Evolutionary conservation across 2,113 vertebrate species (phyloP).

Genomic region (Halichoerus grypus): DNA sequence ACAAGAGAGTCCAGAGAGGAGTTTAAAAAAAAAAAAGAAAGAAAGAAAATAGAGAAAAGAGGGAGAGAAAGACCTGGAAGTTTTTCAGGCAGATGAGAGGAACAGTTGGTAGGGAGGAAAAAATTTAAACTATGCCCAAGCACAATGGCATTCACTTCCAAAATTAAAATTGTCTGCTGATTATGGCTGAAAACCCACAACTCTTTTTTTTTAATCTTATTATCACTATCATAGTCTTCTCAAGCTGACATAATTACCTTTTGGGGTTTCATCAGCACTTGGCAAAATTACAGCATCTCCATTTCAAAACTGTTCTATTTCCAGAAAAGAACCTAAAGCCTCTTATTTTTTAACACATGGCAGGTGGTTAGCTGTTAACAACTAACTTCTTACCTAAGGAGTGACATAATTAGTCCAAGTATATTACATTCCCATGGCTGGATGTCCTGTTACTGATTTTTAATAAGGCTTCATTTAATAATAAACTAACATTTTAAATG

Average conservation of each 20-base stretch:
- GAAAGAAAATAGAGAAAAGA: background rate
- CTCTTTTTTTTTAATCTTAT: constrained; percentile 55
- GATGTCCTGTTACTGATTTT: constrained; percentile 25
- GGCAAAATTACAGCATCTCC: constrained; percentile 67
- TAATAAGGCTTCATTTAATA: constrained; percentile 66
- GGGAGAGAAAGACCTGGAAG: background rate
- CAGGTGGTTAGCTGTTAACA: constrained; percentile 67
- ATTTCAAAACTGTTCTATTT: constrained; percentile 80
- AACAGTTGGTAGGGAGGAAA: constrained; percentile 78
- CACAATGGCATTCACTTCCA: constrained; percentile 58
- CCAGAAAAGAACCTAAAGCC: constrained; percentile 70
- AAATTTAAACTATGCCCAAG: constrained; percentile 69
- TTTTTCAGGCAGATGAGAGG: constrained; percentile 58
- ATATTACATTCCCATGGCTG: constrained; percentile 61
- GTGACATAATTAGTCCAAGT: constrained; percentile 58
- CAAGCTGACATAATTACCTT: constrained; percentile 75
- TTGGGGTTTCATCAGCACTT: constrained; percentile 67
- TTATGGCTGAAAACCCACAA: constrained; percentile 66
- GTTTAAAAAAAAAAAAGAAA: background rate
- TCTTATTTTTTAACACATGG: constrained; percentile 73
- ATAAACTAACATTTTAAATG: constrained; percentile 65
- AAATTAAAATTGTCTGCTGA: constrained; percentile 69
- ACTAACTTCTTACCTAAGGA: constrained; percentile 61
- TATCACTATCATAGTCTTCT: constrained; percentile 79
- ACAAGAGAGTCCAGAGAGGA: background rate